Evolutionary conservation across 92 coral and sea anemone species (phyloP).

Genomic region (Parazoanthus atlanticus): DNA sequence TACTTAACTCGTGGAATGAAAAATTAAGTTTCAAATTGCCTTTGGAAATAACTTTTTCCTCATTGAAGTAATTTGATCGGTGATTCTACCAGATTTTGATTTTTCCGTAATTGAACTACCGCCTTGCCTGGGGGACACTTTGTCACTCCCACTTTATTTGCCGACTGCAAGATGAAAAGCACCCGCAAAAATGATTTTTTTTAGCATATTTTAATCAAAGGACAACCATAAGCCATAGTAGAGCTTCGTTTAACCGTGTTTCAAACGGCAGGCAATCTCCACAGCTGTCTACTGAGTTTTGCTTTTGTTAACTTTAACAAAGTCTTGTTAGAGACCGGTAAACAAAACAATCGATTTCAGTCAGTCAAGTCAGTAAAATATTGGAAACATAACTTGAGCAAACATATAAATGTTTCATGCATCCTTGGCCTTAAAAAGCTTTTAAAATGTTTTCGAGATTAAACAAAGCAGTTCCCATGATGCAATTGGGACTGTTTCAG

Average conservation of each 20-base stretch:
- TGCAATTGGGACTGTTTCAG: neutral
- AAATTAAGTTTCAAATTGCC: neutral
- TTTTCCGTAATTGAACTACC: constrained; percentile 30
- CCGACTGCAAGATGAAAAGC: constrained; percentile 11
- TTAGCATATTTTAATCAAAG: neutral
- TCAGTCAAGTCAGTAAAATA: neutral
- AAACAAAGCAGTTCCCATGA: constrained; percentile 37
- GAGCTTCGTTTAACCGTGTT: neutral
- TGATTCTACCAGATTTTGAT: constrained; percentile 4
- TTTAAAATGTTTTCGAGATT: neutral
- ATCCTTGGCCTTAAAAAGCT: neutral
- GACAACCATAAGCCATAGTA: neutral
- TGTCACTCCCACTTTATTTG: neutral
- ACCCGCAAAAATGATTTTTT: constrained; percentile 6
- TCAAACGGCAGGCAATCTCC: neutral
- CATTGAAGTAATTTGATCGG: constrained; percentile 33
- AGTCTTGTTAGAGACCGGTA: neutral
- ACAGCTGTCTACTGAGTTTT: neutral
- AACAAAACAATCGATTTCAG: neutral
- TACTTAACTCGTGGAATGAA: constrained; percentile 16
- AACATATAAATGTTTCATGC: neutral
- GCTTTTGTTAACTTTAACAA: neutral
- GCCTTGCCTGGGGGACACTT: neutral
- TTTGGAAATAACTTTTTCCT: constrained; percentile 27
- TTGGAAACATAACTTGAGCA: neutral